A percentile compares a stretch with the other conserved stretches of the same genome.
phyloP scores from a whole-genome alignment of 2,797 vertebrate species.

The Semotilus atromaculatus region DNA sequence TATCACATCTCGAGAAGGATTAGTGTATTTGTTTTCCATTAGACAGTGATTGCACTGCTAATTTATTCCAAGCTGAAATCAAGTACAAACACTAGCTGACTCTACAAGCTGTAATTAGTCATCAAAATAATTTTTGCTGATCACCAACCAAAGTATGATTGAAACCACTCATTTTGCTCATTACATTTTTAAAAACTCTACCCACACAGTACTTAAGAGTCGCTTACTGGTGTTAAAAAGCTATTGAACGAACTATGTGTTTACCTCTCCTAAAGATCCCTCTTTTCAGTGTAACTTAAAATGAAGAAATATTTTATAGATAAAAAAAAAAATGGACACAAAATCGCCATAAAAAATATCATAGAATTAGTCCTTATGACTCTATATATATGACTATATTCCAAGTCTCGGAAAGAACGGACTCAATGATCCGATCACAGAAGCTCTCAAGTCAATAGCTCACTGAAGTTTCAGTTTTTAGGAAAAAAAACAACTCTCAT shows the following conservation, averaged over 20 bases:
- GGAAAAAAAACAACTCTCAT: not conserved
- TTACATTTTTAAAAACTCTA: not conserved
- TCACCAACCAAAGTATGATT: constrained; percentile 16
- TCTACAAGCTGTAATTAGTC: constrained; percentile 45
- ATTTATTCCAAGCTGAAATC: constrained; percentile 43
- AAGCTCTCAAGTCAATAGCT: not conserved
- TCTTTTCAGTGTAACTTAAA: not conserved
- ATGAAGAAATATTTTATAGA: no score
- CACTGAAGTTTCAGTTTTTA: not conserved
- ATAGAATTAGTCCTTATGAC: not conserved
- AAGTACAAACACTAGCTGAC: constrained; percentile 42
- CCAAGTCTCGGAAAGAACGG: not conserved
- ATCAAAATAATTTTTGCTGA: constrained; percentile 30
- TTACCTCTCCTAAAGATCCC: not conserved
- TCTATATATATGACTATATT: not conserved
- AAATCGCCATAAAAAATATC: not conserved
- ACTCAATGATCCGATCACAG: not conserved
- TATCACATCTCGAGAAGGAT: constrained; percentile 32
- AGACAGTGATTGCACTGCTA: constrained; percentile 25
- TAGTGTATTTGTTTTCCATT: constrained; percentile 42
- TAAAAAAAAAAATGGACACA: not conserved
- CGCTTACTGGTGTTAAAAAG: not conserved
- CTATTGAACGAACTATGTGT: not conserved
- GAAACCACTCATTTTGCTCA: not conserved
- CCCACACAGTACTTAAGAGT: constrained; percentile 1